phyloP scores from a whole-genome alignment of 2,113 vertebrate genomes.

The Trichomycterus rosablanca region DNA sequence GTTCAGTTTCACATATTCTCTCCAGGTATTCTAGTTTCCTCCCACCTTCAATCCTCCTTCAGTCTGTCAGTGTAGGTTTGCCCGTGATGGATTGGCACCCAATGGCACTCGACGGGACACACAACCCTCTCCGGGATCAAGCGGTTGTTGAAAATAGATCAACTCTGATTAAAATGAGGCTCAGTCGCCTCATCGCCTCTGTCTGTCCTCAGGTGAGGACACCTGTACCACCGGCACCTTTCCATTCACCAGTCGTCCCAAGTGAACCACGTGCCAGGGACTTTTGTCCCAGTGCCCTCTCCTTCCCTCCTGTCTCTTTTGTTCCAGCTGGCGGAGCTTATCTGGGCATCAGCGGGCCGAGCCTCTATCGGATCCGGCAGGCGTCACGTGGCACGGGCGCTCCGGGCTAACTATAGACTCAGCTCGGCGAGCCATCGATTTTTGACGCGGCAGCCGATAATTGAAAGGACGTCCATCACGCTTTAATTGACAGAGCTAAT shows the following conservation, averaged over 20 bases:
- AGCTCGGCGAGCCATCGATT: conserved; percentile 56
- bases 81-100: no score
- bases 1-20: no score
- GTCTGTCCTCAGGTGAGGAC: not conserved
- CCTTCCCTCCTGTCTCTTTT: conserved; percentile 22
- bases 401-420: conserved; percentile 14
- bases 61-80: no score
- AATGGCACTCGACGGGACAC: no score
- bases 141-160: no score
- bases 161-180: no score
- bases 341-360: conserved; percentile 56
- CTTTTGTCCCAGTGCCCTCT: not conserved
- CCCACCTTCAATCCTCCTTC: no score
- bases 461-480: conserved; percentile 74
- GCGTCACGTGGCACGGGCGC: conserved; percentile 55
- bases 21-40: no score
- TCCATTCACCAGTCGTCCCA: no score
- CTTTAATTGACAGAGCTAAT: conserved; percentile 81
- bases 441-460: conserved; percentile 65
- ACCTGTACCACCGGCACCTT: conserved; percentile 40
- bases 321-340: conserved; percentile 59
- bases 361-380: conserved; percentile 68
- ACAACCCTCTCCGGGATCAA: no score
- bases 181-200: no score
- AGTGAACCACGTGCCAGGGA: conserved; percentile 11